Conservation (phyloP, 1,140 invertebrate species). For the Orchestia grillus region DNA sequence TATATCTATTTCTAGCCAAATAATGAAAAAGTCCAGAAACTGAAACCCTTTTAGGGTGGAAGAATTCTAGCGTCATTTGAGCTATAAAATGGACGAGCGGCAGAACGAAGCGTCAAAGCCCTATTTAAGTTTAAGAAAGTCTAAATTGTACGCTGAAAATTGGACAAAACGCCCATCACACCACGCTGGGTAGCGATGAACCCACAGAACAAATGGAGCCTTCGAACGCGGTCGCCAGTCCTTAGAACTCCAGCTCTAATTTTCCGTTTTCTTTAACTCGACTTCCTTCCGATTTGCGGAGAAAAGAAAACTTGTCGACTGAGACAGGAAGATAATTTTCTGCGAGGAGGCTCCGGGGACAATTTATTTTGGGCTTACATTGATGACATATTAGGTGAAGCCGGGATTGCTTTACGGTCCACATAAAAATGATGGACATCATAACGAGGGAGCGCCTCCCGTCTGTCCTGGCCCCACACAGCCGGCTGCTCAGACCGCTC, state of each 20-base stretch:
- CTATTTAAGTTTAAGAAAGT: not conserved
- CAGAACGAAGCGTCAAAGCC: not conserved
- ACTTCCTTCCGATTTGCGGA: slow-evolving; percentile 15
- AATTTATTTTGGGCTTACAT: slow-evolving; percentile 53
- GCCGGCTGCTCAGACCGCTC: no score
- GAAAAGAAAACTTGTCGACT: slow-evolving; percentile 27
- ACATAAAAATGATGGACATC: slow-evolving; percentile 46
- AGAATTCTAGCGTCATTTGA: not conserved
- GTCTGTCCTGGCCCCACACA: not conserved
- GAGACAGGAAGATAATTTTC: slow-evolving; percentile 53
- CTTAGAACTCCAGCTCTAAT: not conserved
- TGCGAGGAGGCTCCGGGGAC: slow-evolving; percentile 24
- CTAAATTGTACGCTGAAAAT: not conserved
- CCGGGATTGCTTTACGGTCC: slow-evolving; percentile 35
- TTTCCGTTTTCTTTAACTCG: slow-evolving; percentile 50
- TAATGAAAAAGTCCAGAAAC: not conserved
- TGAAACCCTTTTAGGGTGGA: not conserved
- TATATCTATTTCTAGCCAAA: not conserved
- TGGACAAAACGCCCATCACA: not conserved
- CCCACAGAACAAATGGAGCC: not conserved
- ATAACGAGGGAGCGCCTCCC: not conserved
- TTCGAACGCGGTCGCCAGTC: slow-evolving; percentile 7
- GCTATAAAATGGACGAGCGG: not conserved
- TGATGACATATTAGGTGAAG: slow-evolving; percentile 49
- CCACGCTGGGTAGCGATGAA: not conserved